Conservation (phyloP, 2,888 invertebrate genomes). For the Polydrusus cervinus region DNA sequence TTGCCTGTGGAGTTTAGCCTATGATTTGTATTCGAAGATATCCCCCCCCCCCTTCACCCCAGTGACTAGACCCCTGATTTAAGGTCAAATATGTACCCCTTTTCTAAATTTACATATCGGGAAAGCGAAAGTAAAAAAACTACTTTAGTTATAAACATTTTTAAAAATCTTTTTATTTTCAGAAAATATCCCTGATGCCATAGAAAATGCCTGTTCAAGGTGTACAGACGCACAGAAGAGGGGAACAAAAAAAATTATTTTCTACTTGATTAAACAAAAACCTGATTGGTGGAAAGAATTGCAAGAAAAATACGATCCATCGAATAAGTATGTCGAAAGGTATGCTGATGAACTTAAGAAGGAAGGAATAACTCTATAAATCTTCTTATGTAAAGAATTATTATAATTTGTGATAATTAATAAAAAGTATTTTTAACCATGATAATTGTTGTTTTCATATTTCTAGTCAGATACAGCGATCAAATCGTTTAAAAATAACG, state of each 20-base stretch:
- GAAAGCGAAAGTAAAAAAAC: too few relatives aligned
- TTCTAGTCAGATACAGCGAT: too few relatives aligned
- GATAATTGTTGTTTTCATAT: not conserved
- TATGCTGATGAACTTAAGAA: conserved; percentile 74
- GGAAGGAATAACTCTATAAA: conserved; percentile 50
- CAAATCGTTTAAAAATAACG: too few relatives aligned
- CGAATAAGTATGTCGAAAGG: conserved; percentile 77
- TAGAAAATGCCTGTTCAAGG: conserved; percentile 79
- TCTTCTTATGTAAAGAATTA: not conserved
- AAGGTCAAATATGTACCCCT: too few relatives aligned
- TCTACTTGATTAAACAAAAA: conserved; percentile 79
- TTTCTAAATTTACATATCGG: too few relatives aligned
- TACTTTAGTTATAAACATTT: too few relatives aligned
- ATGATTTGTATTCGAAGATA: too few relatives aligned
- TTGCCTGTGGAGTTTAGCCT: too few relatives aligned
- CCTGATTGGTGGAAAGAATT: conserved; percentile 78
- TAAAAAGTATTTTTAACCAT: not conserved
- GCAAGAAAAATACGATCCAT: conserved; percentile 80
- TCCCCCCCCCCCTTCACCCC: too few relatives aligned
- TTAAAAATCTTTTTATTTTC: conserved; percentile 44
- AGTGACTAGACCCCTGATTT: too few relatives aligned
- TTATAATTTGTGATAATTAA: conserved; percentile 11
- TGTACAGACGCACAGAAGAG: conserved; percentile 80
- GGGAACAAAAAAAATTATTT: conserved; percentile 79
- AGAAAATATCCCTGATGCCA: conserved; percentile 82